Conservation (phyloP, 2,113 vertebrate species). For the Recurvirostra avosetta region DNA sequence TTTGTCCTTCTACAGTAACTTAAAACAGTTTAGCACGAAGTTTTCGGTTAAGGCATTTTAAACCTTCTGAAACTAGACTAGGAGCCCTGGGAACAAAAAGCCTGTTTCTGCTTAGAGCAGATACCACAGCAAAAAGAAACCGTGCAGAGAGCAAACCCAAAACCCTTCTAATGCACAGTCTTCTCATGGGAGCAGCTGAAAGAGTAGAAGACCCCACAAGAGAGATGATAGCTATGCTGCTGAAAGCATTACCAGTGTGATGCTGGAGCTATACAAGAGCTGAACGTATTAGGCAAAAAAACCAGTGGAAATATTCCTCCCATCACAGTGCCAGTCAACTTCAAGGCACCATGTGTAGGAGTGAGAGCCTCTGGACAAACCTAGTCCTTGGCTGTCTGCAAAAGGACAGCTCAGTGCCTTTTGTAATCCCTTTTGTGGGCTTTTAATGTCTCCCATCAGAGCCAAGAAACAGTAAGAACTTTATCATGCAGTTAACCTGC, state of each 20-base stretch:
- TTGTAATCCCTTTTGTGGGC: background rate
- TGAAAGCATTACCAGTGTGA: background rate
- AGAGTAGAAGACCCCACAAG: background rate
- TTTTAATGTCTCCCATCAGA: background rate
- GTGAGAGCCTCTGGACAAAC: background rate
- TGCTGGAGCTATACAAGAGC: background rate
- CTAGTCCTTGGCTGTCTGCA: background rate
- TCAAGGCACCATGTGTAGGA: background rate
- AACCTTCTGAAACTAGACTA: background rate
- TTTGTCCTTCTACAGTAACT: background rate
- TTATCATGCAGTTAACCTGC: background rate
- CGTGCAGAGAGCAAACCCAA: background rate
- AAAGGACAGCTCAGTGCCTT: background rate
- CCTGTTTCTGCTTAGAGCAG: background rate
- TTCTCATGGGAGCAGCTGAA: background rate
- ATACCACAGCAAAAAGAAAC: background rate
- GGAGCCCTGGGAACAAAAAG: background rate
- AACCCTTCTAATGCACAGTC: background rate
- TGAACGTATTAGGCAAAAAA: background rate
- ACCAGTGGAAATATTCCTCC: background rate
- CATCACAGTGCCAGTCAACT: background rate
- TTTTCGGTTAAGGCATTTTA: background rate
- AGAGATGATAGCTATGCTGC: background rate
- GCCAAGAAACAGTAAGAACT: background rate
- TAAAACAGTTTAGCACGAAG: background rate